Evolutionary conservation across 2,797 vertebrate genomes (phyloP).

Genomic region (Tamandua tetradactyla): DNA sequence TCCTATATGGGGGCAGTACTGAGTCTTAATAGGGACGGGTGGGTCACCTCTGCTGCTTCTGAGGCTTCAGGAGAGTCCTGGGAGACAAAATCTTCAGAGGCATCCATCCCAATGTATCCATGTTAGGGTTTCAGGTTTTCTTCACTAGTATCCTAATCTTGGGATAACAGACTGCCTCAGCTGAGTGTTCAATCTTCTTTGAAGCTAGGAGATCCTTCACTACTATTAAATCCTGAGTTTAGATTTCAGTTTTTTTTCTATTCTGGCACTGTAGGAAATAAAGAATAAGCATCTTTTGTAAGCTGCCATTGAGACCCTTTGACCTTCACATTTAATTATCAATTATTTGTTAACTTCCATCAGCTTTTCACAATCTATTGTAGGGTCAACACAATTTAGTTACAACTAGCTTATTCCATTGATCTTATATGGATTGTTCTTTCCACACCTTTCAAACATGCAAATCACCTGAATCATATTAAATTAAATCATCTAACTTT

Average conservation of each 20-base stretch:
- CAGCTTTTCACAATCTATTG: background rate
- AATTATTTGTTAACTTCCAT: background rate
- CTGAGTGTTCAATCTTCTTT: background rate
- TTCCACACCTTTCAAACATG: background rate
- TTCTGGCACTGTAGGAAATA: background rate
- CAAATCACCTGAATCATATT: background rate
- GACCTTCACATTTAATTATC: background rate
- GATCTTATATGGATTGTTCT: background rate
- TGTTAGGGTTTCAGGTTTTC: background rate
- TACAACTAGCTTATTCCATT: background rate
- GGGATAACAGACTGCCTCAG: background rate
- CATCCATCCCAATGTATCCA: background rate
- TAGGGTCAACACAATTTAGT: background rate
- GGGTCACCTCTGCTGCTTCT: background rate
- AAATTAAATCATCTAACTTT: conserved; percentile 8
- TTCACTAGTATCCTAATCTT: background rate
- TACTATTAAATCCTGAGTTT: background rate
- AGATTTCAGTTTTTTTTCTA: background rate
- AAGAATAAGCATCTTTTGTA: background rate
- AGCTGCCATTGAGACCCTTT: background rate
- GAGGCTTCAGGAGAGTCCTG: background rate
- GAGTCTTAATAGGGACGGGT: background rate
- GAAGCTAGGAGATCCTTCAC: background rate
- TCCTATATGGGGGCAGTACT: background rate
- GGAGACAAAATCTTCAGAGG: background rate